A percentile compares a stretch with the other conserved stretches of the same genome.
These are phyloP conservation scores for Hydropsyche tenuis DNA, from an alignment of 1,140 invertebrate species.

Conservation along the genomic window DNA sequence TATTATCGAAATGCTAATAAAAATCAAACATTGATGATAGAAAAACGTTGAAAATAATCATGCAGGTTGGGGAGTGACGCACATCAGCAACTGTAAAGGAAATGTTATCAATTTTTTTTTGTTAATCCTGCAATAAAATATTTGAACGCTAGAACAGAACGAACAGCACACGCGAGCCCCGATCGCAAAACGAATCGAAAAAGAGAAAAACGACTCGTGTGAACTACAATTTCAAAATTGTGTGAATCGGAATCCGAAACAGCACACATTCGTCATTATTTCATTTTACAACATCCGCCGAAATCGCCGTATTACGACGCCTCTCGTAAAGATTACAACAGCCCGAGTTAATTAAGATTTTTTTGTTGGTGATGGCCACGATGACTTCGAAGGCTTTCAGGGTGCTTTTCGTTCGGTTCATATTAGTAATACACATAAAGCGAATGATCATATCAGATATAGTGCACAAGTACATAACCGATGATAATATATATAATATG, in stretches of 20 bases:
- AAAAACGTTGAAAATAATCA: slow-evolving; percentile 6
- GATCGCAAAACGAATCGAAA: neutral
- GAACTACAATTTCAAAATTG: neutral
- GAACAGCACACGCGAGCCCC: neutral
- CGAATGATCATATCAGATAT: slow-evolving; percentile 31
- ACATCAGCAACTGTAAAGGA: slow-evolving; percentile 36
- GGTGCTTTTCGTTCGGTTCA: neutral
- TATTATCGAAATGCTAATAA: no score
- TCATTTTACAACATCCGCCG: slow-evolving; percentile 20
- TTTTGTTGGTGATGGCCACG: no score
- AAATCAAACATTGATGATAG: neutral
- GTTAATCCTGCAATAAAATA: slow-evolving; percentile 34
- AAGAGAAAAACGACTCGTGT: neutral
- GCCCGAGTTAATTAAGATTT: neutral
- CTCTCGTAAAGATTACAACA: neutral
- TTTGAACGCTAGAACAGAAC: slow-evolving; percentile 15
- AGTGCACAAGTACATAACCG: slow-evolving; percentile 33
- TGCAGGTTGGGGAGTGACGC: slow-evolving; percentile 18
- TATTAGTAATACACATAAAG: slow-evolving; percentile 35
- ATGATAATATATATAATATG: no score
- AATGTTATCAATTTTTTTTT: slow-evolving; percentile 23
- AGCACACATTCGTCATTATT: slow-evolving; percentile 19
- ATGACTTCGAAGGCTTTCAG: no score
- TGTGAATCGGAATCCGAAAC: no score
- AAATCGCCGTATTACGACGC: slow-evolving; percentile 1